Conservation (phyloP, 2,797 vertebrate species). For the Rhynchonycteris naso region DNA sequence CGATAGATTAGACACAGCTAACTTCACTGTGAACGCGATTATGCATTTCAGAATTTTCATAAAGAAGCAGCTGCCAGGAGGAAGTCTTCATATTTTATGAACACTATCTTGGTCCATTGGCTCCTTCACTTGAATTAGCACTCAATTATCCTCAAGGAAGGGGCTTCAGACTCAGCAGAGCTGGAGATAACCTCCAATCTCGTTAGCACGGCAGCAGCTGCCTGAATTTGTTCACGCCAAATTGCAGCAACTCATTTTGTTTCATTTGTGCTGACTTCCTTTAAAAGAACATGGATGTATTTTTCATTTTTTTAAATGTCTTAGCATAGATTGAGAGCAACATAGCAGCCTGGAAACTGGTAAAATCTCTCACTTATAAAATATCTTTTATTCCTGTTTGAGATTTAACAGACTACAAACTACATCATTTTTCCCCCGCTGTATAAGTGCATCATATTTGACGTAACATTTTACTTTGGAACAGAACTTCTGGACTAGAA, state of each 20-base stretch:
- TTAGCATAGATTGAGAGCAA: constrained; percentile 44
- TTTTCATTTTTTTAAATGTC: constrained; percentile 59
- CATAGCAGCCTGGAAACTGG: constrained; percentile 48
- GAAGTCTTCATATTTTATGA: constrained; percentile 51
- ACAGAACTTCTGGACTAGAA: not conserved
- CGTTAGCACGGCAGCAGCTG: constrained; percentile 39
- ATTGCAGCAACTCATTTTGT: not conserved
- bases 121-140: constrained; percentile 68
- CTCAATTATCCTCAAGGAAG: constrained; percentile 63
- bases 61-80: constrained; percentile 2
- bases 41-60: constrained; percentile 17
- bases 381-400: constrained; percentile 34
- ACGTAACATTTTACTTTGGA: constrained; percentile 23
- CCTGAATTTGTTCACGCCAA: not conserved
- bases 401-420: constrained; percentile 9
- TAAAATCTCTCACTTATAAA: constrained; percentile 45
- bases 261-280: constrained; percentile 12
- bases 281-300: not conserved
- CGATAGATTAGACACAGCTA: not conserved
- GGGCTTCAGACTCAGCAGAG: constrained; percentile 28
- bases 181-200: not conserved
- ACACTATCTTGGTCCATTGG: constrained; percentile 35
- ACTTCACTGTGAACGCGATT: not conserved
- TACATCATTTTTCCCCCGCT: not conserved
- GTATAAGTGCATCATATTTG: not conserved